Evolutionary conservation across 2,797 vertebrate genomes (phyloP), one percentile per base, ranked within the genome.

Genomic region (Nannoperca australis): DNA sequence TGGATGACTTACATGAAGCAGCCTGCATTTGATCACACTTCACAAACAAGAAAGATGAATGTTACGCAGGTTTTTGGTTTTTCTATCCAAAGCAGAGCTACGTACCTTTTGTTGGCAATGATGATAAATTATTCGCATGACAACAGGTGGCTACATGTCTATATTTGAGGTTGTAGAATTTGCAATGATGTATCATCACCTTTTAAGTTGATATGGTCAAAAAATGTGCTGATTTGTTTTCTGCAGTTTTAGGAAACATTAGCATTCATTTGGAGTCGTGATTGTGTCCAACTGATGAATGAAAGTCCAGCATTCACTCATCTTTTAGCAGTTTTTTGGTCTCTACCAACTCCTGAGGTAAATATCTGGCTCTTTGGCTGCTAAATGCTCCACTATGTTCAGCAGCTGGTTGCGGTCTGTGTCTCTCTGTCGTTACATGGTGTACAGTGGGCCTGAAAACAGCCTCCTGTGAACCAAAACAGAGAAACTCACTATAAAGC

Each of bases 1-100:
- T 76, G 75, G 78, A 81, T 56, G 59, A 62, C 47, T 40, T 22
- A 10, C 50, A 15, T 14, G 7, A 60, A 22, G 32, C 22, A 20
- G 11, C 32, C 30, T 36, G n/a, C 17, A 60, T 47, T 47, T 45
- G 12, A 59, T 30, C 24, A 17, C 42, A 40, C 6, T n/a, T 2
- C 5, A 34, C 1, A 32, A 4, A 34, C 20, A 56, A 59, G 5
- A 6, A 49, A 13, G 1, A 50, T n/a, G 17, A 2, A 11, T 8
- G 12, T 1, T 12, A 5, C 3, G 50, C 40, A 44, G 10, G 5
- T 13, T 34, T 63, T 68, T 20, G 30, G 45, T 13, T 51, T 45
- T 36, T 73, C 24, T 30, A 1, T 22, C 30, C 7, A 20, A 10
- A 15, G 17, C 51, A 58, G n/a, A 70, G 5, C 5, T 5, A 18